Conservation (phyloP, 1,140 invertebrate genomes). For the Drosophila miranda region DNA sequence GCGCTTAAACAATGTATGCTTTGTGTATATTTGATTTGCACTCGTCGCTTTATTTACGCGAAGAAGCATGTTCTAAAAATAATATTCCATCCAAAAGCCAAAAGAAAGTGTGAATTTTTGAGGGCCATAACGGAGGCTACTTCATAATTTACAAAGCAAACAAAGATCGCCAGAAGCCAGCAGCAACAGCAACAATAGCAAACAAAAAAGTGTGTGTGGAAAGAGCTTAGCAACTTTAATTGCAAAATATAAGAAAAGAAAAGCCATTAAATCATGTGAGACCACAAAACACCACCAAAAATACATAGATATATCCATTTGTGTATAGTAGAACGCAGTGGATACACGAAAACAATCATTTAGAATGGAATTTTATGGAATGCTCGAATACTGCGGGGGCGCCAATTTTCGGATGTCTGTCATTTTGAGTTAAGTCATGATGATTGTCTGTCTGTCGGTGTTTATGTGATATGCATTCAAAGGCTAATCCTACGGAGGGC, state of each 20-base stretch:
- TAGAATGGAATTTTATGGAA: conserved; percentile 36
- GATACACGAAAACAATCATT: conserved; percentile 11
- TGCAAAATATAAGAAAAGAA: conserved; percentile 32
- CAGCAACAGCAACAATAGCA: conserved; percentile 17
- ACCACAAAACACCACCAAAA: conserved; percentile 25
- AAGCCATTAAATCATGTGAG: conserved; percentile 58
- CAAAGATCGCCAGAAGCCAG: conserved; percentile 28
- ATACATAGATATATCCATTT: conserved; percentile 9
- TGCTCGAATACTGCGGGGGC: conserved; percentile 26
- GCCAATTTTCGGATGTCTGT: conserved; percentile 21
- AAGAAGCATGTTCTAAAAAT: conserved; percentile 55
- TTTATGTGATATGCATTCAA: conserved; percentile 18
- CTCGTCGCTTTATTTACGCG: conserved; percentile 48
- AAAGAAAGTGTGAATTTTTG: conserved; percentile 74
- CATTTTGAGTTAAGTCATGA: conserved; percentile 25
- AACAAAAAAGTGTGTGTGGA: conserved; percentile 13
- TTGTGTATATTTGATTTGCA: conserved; percentile 44
- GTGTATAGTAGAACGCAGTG: background rate
- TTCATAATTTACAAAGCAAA: conserved; percentile 68
- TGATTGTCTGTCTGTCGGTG: conserved; percentile 30
- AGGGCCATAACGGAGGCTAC: conserved; percentile 62
- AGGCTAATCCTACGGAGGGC: too few relatives aligned
- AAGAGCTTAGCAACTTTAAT: conserved; percentile 22
- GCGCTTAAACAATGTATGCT: conserved; percentile 42
- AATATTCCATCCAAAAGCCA: conserved; percentile 40